Conservation (phyloP, 2,888 invertebrate genomes). For the Dryocosmus kuriphilus region DNA sequence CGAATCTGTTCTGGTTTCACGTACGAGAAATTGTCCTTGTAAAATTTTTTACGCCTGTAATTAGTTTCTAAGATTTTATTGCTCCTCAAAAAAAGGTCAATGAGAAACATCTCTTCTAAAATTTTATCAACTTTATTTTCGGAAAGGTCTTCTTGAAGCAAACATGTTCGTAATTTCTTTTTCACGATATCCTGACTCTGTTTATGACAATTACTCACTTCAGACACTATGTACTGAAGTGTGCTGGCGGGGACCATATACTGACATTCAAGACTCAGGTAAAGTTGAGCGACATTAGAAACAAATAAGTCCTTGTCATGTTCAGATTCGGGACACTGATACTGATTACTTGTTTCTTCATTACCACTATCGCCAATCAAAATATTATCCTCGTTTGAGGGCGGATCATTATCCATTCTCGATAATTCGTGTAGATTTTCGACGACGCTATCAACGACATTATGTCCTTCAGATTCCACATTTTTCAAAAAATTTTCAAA, state of each 20-base stretch:
- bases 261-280: not conserved
- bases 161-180: conserved; percentile 16
- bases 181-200: conserved; percentile 20
- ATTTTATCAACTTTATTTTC: not conserved
- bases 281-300: conserved; percentile 27
- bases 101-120: conserved; percentile 6
- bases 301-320: not conserved
- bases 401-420: not conserved
- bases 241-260: conserved; percentile 18
- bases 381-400: not conserved
- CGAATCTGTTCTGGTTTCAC: conserved; percentile 44
- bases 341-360: not conserved
- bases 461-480: not conserved
- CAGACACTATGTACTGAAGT: conserved; percentile 5
- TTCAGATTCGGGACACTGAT: not conserved
- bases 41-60: conserved; percentile 35
- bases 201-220: conserved; percentile 31
- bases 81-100: not conserved
- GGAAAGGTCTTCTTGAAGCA: conserved; percentile 10
- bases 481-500: too few relatives aligned
- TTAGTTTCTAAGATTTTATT: not conserved
- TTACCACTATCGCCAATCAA: not conserved
- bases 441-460: not conserved
- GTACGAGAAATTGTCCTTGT: conserved; percentile 48
- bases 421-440: not conserved